Conservation (phyloP, 2,797 vertebrate genomes). For the Sebastes matsubarae region DNA sequence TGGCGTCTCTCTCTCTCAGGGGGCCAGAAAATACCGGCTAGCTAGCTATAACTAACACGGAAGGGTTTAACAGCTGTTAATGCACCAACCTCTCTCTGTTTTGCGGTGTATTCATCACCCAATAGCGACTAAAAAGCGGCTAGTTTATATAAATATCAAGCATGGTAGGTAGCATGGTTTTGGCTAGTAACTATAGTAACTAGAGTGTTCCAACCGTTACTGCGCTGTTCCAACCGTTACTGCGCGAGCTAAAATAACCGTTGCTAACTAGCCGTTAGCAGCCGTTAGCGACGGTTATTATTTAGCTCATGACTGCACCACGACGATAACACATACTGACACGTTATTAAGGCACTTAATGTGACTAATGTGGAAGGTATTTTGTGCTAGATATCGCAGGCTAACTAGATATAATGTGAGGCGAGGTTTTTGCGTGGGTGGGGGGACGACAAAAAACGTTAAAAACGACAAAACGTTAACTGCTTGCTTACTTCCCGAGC, state of each 20-base stretch:
- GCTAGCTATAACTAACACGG: conserved; percentile 8
- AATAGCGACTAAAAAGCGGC: conserved; percentile 45
- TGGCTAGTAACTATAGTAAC: conserved; percentile 37
- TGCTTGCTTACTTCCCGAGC: conserved; percentile 94
- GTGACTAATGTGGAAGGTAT: neutral
- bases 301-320: conserved; percentile 39
- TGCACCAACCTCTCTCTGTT: conserved; percentile 8
- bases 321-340: conserved; percentile 19
- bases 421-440: conserved; percentile 72
- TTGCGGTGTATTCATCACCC: conserved; percentile 19
- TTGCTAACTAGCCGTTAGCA: conserved; percentile 37
- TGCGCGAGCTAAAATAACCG: conserved; percentile 20
- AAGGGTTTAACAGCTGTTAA: conserved; percentile 35
- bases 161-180: conserved; percentile 38
- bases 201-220: neutral
- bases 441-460: conserved; percentile 40
- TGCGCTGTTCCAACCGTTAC: conserved; percentile 21
- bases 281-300: conserved; percentile 41
- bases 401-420: conserved; percentile 59
- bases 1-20: neutral
- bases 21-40: conserved; percentile 35
- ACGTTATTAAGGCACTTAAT: neutral
- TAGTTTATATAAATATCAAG: conserved; percentile 58
- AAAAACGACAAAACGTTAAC: conserved; percentile 50
- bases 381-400: conserved; percentile 19